A percentile compares a stretch with the other conserved stretches of the same genome.
Conservation (phyloP, 2,797 vertebrate species). For the Cossypha polioptera region DNA sequence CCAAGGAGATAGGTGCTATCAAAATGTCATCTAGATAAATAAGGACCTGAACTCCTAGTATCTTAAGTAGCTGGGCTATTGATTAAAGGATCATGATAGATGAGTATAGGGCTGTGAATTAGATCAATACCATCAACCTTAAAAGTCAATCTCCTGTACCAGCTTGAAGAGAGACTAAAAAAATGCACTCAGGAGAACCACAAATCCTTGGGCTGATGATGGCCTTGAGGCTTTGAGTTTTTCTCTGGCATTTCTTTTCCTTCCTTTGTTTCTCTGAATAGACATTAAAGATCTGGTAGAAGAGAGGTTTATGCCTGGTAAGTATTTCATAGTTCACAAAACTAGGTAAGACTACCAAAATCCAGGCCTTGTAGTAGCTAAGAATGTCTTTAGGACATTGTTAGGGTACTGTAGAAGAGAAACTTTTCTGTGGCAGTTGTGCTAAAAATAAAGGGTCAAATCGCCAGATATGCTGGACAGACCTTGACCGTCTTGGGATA, state of each 20-base stretch:
- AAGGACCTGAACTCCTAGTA: constrained; percentile 33
- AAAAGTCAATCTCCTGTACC: constrained; percentile 63
- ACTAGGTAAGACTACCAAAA: not conserved
- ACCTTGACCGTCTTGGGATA: not conserved
- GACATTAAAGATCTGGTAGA: not conserved
- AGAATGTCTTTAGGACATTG: not conserved
- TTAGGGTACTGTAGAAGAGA: not conserved
- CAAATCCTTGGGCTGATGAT: constrained; percentile 48
- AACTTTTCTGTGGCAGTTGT: not conserved
- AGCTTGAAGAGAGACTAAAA: constrained; percentile 61
- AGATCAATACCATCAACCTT: constrained; percentile 62
- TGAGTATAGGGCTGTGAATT: constrained; percentile 54
- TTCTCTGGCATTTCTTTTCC: not conserved
- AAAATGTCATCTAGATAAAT: constrained; percentile 62
- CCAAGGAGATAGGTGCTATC: constrained; percentile 25
- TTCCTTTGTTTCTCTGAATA: not conserved
- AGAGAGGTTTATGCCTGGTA: not conserved
- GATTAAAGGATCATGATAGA: constrained; percentile 70
- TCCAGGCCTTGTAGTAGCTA: not conserved
- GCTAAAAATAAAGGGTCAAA: not conserved
- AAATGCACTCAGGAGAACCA: constrained; percentile 41
- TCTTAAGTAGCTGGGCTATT: constrained; percentile 61
- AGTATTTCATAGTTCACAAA: not conserved
- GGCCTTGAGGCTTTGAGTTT: constrained; percentile 31
- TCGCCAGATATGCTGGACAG: not conserved